Base-by-base conservation (phyloP, 2,113 vertebrate species). In the Callospermophilus lateralis region DNA sequence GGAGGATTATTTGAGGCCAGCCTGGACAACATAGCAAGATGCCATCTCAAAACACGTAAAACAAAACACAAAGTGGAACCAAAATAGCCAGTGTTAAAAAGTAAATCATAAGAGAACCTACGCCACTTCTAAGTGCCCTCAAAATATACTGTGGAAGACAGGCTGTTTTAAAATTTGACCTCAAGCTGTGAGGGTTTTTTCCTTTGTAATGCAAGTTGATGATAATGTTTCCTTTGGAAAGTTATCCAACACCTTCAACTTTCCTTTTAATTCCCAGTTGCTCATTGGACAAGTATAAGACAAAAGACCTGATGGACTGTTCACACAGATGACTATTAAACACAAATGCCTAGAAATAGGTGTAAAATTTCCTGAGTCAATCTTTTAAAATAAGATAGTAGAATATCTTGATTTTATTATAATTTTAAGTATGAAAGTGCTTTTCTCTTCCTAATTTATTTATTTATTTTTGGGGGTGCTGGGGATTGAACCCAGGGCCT, bases 201-300 rank as follows among this genome's bases (percentile, higher is more conserved):
- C 53, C n/a, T 94, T n/a, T 84, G 24, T 78, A 48, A 95, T 79
- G 45, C 67, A 53, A 96, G 45, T 55, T 65, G 85, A 85, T 24
- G 32, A 19, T 28, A 55, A 8, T 84, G 2, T 79, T 97, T 97
- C 11, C 37, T 90, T 87, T 81, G 89, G 94, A 79, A 8, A 94
- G 30, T 19, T 93, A 88, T 74, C 48, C 20, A 92, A 26, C 34
- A 94, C 20, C 28, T 72, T 95, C 30, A 68, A 20, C 11, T 93
- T 79, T 91, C 24, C 42, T 76, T 30, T 84, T 84, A 61, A 51
- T 48, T 65, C 37, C 73, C 37, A 73, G 28, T 45, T 10, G 48
- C 42, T 42, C 4, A 80, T 5, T 39, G 30, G 45, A 94, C 28
- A 42, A 22, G 15, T 74, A 72, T 26, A 68, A 77, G 85, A 74